These are phyloP conservation scores for Sphyrna mokarran DNA, from an alignment of 2,113 vertebrate species.

Conservation along the genomic window DNA sequence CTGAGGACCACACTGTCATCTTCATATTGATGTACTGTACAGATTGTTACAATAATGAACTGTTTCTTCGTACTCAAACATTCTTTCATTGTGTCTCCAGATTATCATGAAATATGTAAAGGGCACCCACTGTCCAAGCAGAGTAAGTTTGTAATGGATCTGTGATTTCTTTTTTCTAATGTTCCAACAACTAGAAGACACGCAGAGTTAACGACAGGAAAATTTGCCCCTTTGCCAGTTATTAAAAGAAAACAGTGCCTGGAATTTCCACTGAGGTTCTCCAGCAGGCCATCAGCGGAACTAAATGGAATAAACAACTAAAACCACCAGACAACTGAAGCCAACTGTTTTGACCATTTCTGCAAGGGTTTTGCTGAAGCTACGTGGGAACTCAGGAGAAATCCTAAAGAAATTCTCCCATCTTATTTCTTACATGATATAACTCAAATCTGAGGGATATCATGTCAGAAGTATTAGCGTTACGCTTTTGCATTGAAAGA, in stretches of 20 bases:
- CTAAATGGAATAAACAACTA: neutral
- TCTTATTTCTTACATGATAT: neutral
- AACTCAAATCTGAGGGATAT: neutral
- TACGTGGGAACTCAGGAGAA: neutral
- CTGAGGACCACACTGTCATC: neutral
- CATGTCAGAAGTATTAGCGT: neutral
- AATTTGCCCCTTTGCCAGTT: conserved; percentile 5
- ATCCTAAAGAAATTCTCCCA: neutral
- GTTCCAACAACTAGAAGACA: neutral
- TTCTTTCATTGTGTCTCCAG: neutral
- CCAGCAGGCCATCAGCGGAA: neutral
- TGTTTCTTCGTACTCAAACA: neutral
- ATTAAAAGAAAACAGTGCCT: conserved; percentile 22
- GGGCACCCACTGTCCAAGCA: neutral
- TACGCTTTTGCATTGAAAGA: neutral
- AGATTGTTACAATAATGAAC: neutral
- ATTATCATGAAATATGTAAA: neutral
- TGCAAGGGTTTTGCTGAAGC: neutral
- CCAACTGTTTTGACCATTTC: neutral
- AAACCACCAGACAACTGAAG: neutral
- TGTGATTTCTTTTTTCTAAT: neutral
- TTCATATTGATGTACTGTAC: neutral
- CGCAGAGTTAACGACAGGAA: neutral
- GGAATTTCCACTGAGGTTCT: conserved; percentile 33
- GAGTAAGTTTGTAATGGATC: neutral